Evolutionary conservation across 2,888 invertebrate species (phyloP), one percentile per base, ranked within the genome.

Genomic region (Watsonalla cultraria): DNA sequence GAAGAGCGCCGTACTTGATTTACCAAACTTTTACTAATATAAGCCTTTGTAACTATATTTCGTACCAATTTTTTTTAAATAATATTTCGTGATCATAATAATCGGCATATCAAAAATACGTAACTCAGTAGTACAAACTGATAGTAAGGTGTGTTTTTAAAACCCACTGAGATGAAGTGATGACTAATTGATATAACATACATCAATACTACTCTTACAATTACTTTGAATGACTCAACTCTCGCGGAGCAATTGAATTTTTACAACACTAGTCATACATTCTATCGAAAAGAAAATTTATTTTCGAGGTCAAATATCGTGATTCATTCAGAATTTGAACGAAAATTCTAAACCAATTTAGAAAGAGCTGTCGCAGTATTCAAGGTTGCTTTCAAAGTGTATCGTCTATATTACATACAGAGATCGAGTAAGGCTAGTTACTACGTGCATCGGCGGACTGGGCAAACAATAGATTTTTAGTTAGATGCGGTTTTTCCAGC

Each of bases 401-500:
- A 37, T 42, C 33, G 8, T 45, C n/a, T 51, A 45, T 6, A 5
- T 37, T 47, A 45, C 14, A 9, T 7, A 24, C 7, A 42, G 14
- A 46, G 49, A 46, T 59, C 57, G 47, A 45, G 45, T 33, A 56
- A 24, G 35, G 51, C 45, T 55, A 55, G 64, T 54, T 54, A 46
- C n/a, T 15, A 42, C 57, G 54, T 57, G 60, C 54, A 59, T 54
- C 57, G 54, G 58, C 52, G 50, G 53, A 55, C 51, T 58, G 51
- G 48, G 51, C 58, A 53, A 65, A 69, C 66, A 68, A 67, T 66
- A 64, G 57, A 59, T 70, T 72, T 68, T 63, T 66, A 66, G 69
- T 66, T 59, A 65, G 63, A 60, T 52, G 55, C 60, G 79, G 78
- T 69, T 78, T 80, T 78, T 64, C 75, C 77, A 56, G 42, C 54